Evolutionary conservation across 2,113 vertebrate species (phyloP).

Genomic region (Salvelinus alpinus): DNA sequence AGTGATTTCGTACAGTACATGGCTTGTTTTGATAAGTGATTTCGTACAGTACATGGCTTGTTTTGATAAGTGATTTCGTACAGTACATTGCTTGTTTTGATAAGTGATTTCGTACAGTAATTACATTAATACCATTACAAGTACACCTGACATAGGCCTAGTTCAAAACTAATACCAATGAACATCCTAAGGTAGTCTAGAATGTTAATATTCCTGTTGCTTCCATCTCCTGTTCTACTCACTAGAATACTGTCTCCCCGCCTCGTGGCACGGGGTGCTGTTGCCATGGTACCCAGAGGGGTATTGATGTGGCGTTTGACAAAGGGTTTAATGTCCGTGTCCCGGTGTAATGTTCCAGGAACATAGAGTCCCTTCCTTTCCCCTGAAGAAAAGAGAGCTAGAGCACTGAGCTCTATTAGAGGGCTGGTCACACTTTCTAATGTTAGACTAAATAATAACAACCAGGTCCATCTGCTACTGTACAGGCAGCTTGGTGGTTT

Average conservation of each 20-base stretch:
- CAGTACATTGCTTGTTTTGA: too few species aligned
- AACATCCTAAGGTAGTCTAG: background rate
- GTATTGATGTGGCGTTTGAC: conserved; percentile 69
- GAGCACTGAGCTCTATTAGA: conserved; percentile 18
- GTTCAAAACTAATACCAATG: background rate
- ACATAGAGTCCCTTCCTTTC: conserved; percentile 51
- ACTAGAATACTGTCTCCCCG: background rate
- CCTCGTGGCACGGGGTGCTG: conserved; percentile 38
- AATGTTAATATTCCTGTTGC: conserved; percentile 11
- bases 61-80: too few species aligned
- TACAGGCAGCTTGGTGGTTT: too few species aligned
- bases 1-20: too few species aligned
- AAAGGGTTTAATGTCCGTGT: conserved; percentile 67
- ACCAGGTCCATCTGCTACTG: too few species aligned
- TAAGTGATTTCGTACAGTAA: too few species aligned
- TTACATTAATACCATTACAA: too few species aligned
- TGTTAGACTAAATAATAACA: conserved; percentile 36
- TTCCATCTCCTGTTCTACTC: conserved; percentile 25
- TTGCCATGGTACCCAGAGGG: conserved; percentile 66
- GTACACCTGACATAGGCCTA: background rate
- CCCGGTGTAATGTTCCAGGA: conserved; percentile 68
- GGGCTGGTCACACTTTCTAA: conserved; percentile 55
- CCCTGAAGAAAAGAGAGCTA: conserved; percentile 58
- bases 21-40: too few species aligned
- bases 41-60: too few species aligned